Evolutionary conservation across 2,113 vertebrate genomes (phyloP).

Genomic region (Pholis gunnellus): DNA sequence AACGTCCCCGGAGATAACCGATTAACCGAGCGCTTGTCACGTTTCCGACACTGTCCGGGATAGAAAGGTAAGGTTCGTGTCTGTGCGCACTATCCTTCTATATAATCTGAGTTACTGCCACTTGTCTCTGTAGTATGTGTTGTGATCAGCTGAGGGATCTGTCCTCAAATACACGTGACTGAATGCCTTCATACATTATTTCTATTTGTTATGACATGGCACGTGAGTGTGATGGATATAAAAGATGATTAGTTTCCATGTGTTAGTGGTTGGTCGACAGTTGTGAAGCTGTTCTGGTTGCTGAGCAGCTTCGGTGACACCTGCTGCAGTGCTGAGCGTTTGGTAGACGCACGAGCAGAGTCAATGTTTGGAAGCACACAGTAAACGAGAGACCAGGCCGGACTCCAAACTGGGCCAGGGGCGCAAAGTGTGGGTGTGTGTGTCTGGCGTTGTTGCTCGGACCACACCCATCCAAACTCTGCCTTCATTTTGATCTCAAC

Average conservation of each 20-base stretch:
- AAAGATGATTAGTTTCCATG: neutral
- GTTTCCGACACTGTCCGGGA: neutral
- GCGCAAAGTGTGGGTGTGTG: too few species aligned
- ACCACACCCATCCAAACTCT: too few species aligned
- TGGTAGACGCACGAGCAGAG: neutral
- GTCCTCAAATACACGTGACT: neutral
- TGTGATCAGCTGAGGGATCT: neutral
- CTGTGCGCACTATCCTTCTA: conserved; percentile 46
- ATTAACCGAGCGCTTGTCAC: conserved; percentile 12
- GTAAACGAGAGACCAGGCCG: too few species aligned
- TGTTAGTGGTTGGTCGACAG: neutral
- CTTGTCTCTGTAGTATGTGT: neutral
- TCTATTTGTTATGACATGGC: too few species aligned
- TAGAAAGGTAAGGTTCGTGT: conserved; percentile 57
- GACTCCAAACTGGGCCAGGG: neutral
- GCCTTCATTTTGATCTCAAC: neutral
- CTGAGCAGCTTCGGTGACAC: neutral
- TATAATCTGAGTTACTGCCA: conserved; percentile 45
- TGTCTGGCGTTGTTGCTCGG: too few species aligned
- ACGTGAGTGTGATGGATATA: too few species aligned
- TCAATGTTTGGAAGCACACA: neutral
- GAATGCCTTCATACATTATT: neutral
- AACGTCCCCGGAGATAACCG: conserved; percentile 28
- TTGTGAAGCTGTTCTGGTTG: neutral
- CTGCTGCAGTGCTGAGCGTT: neutral